Base-by-base conservation (phyloP, 2,888 invertebrate genomes). In the Agriopis aurantiaria region DNA sequence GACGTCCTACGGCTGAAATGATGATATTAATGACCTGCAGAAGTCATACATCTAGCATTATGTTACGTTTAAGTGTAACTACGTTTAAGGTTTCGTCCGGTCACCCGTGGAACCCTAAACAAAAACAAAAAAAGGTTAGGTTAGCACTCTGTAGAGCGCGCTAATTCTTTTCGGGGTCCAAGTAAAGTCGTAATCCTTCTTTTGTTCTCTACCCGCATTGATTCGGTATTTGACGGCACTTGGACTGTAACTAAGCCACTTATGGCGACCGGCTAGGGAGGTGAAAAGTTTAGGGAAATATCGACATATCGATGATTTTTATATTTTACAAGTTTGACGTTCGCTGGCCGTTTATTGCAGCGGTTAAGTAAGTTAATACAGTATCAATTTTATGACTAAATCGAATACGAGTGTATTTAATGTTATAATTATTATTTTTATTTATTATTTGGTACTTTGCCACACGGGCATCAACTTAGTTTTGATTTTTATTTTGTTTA, bases 171-270 rank as follows among this genome's bases (percentile, higher is more conserved):
- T 61, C 65, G 67, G 72, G 72, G 71, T 66, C 65, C 65, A 48
- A 52, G 62, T 61, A 67, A 66, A 72, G 64, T 65, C 59, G 12
- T 74, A 73, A 74, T 74, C 74, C 75, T 65, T 70, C 91, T 91
- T 91, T 92, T 91, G 91, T 91, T 91, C 92, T 90, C 87, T 88
- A 78, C 90, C 90, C 91, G 91, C 90, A 91, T 91, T 85, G 86
- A 85, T 80, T 84, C 86, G 85, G 85, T 88, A 88, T 92, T 92
- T 91, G 91, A 78, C 86, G 86, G 87, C 84, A 83, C 88, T 88
- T 86, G 86, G 84, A 83, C 78, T 84, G 88, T 91, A 93, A 93
- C 92, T 91, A 93, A 93, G 91, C 92, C 92, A 93, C 92, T 93
- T 92, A 91, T 80, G 85, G 87, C 82, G 84, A 80, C 78, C 82